These are phyloP conservation scores for Leptopilina drosophilae DNA, from an alignment of 2,888 invertebrate species.

Conservation along the genomic window DNA sequence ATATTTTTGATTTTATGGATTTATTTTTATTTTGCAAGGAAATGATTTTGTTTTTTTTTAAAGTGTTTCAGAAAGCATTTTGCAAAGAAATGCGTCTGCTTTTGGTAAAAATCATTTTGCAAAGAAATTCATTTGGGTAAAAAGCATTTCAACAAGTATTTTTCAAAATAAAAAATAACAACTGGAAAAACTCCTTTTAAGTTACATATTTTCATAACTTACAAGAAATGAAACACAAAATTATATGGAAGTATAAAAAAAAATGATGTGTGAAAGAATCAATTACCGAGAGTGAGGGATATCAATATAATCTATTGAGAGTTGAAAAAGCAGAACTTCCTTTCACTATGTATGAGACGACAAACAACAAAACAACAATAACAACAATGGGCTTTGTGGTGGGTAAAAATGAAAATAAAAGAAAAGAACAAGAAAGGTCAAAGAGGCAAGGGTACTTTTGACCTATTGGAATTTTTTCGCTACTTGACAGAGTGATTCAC, in stretches of 20 bases:
- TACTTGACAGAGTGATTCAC: slow-evolving; percentile 48
- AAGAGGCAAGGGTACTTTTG: slow-evolving; percentile 37
- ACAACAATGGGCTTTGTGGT: background rate
- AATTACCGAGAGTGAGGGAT: background rate
- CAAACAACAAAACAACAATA: background rate
- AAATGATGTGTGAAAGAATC: background rate
- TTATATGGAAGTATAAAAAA: background rate
- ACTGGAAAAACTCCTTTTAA: no score
- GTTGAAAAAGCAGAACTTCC: background rate
- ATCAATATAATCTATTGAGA: background rate
- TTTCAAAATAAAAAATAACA: no score
- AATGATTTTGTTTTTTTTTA: no score
- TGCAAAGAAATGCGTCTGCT: no score
- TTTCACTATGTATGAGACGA: background rate
- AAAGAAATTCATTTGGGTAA: no score
- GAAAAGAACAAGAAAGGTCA: background rate
- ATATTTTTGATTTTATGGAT: no score
- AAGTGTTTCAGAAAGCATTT: no score
- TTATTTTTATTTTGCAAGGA: no score
- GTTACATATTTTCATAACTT: no score
- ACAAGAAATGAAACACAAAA: no score
- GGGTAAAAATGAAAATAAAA: background rate
- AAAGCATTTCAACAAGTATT: no score
- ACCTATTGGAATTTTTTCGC: slow-evolving; percentile 42
- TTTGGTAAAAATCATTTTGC: no score